A percentile compares a stretch with the other conserved stretches of the same genome.
phyloP scores from a whole-genome alignment of 2,888 invertebrate genomes.

The Tricholauxania praeusta region DNA sequence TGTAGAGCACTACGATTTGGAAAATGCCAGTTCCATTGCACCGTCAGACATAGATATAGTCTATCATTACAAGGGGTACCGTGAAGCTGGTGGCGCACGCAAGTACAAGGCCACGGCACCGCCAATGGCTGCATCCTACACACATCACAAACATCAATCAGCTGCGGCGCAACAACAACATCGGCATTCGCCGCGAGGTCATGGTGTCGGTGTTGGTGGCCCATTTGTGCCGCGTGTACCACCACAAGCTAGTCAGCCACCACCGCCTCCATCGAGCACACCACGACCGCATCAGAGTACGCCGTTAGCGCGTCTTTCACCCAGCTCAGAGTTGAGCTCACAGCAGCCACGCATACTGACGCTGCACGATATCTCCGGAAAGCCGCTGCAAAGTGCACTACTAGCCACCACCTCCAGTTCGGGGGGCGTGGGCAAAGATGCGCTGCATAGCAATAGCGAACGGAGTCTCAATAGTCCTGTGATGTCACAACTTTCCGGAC shows the following conservation, averaged over 20 bases:
- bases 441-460: conserved; percentile 91
- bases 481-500: conserved; percentile 90
- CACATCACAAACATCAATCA: conserved; percentile 81
- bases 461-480: conserved; percentile 92
- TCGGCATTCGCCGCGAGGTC: conserved; percentile 77
- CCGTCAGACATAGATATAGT: conserved; percentile 98
- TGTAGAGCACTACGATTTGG: conserved; percentile 95
- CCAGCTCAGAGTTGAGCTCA: conserved; percentile 90
- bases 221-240: conserved; percentile 81
- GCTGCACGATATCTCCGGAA: conserved; percentile 92
- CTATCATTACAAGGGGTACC: conserved; percentile 94
- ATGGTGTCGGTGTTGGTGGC: conserved; percentile 67
- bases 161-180: conserved; percentile 79
- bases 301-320: conserved; percentile 89
- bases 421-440: conserved; percentile 88
- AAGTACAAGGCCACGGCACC: conserved; percentile 91
- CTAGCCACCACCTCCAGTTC: conserved; percentile 91
- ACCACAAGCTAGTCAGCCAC: conserved; percentile 76
- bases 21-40: conserved; percentile 97
- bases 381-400: conserved; percentile 89
- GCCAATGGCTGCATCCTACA: conserved; percentile 80
- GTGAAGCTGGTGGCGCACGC: conserved; percentile 85
- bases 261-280: conserved; percentile 75
- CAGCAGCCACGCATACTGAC: conserved; percentile 94
- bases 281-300: conserved; percentile 87